Conservation (phyloP, 2,113 vertebrate genomes). For the Cyanoliseus patagonus region DNA sequence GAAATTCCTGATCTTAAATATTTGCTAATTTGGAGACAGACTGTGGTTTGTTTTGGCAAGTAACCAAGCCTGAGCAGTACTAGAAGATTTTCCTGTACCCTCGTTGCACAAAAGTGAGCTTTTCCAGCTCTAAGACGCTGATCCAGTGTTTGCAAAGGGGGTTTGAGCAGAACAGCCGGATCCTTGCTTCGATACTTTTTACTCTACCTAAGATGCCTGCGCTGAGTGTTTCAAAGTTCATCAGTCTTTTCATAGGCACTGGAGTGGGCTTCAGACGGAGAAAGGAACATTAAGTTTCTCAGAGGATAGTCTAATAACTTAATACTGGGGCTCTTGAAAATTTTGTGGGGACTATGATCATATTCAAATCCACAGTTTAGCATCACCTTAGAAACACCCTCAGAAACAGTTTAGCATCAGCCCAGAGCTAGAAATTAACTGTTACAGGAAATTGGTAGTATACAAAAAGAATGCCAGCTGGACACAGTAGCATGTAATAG, state of each 20-base stretch:
- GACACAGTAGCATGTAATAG: not conserved
- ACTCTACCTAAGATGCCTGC: not conserved
- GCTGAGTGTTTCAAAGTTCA: not conserved
- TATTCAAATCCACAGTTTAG: not conserved
- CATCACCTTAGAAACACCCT: not conserved
- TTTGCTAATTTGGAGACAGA: not conserved
- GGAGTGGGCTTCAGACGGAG: not conserved
- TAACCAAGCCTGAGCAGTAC: not conserved
- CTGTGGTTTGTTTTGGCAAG: slow-evolving; percentile 23
- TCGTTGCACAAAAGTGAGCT: not conserved
- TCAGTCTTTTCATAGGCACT: not conserved
- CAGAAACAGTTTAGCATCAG: not conserved
- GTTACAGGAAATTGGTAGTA: not conserved
- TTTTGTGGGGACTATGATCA: not conserved
- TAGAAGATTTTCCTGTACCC: not conserved
- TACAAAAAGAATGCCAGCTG: not conserved
- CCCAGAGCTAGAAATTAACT: not conserved
- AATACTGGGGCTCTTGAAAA: not conserved
- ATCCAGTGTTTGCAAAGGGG: not conserved
- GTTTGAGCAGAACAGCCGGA: not conserved
- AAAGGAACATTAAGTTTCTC: not conserved
- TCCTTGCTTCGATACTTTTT: not conserved
- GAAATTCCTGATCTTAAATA: not conserved
- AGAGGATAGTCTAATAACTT: not conserved
- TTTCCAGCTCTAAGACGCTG: not conserved